A percentile compares a stretch with the other conserved stretches of the same genome.
phyloP scores from a whole-genome alignment of 2,888 invertebrate genomes.

The Drosophila merina region DNA sequence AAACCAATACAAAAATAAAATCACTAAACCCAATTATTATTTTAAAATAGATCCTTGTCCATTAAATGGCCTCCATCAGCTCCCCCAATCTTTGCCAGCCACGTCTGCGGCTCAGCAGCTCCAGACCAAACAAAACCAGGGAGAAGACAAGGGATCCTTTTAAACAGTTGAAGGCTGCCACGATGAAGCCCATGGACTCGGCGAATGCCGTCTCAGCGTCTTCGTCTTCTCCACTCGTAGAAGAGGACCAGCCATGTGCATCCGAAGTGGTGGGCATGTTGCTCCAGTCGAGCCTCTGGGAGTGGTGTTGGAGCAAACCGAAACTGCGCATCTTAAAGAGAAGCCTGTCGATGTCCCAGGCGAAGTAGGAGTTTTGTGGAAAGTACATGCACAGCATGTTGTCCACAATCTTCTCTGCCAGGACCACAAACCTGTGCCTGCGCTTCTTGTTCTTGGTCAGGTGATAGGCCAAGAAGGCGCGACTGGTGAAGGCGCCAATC shows the following conservation, averaged over 20 bases:
- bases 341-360: constrained; percentile 24
- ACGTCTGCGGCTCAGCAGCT: constrained; percentile 30
- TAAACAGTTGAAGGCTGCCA: constrained; percentile 49
- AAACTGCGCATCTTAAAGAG: constrained; percentile 55
- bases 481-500: constrained; percentile 42
- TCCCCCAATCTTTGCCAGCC: constrained; percentile 13
- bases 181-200: constrained; percentile 51
- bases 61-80: not conserved
- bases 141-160: constrained; percentile 21
- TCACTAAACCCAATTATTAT: not conserved
- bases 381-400: constrained; percentile 62
- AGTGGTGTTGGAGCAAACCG: constrained; percentile 47
- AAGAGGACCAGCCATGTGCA: not conserved
- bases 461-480: constrained; percentile 46
- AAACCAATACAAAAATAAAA: not conserved
- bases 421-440: constrained; percentile 26
- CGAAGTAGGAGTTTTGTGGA: constrained; percentile 52
- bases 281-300: constrained; percentile 11
- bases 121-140: constrained; percentile 46
- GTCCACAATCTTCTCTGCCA: constrained; percentile 53
- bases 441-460: constrained; percentile 23
- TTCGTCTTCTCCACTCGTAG: not conserved
- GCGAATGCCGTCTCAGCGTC: not conserved
- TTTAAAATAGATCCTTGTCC: not conserved
- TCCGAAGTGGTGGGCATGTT: constrained; percentile 20